These are phyloP conservation scores for Phycodurus eques DNA, from an alignment of 2,113 vertebrate genomes.

Conservation along the genomic window DNA sequence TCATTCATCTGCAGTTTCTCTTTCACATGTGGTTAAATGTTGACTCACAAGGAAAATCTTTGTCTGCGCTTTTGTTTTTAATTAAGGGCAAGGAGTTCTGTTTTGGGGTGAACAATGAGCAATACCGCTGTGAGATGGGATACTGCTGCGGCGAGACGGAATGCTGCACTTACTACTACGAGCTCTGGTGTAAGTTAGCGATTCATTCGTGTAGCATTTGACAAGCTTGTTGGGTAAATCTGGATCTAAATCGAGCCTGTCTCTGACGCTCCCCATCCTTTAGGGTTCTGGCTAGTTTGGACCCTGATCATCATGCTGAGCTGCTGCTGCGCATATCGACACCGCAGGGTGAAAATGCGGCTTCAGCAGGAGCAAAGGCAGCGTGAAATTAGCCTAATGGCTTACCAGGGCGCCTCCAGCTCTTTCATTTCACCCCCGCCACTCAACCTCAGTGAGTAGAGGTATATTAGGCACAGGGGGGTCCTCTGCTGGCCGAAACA, in stretches of 20 bases:
- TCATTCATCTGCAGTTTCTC: neutral
- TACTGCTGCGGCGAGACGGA: slow-evolving; percentile 82
- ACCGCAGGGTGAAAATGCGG: slow-evolving; percentile 80
- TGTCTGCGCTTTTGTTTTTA: slow-evolving; percentile 22
- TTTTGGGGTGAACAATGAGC: slow-evolving; percentile 79
- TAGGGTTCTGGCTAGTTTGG: slow-evolving; percentile 86
- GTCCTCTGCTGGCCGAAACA: too few species aligned
- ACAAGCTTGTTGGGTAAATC: neutral
- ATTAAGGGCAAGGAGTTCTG: slow-evolving; percentile 79
- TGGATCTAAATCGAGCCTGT: neutral
- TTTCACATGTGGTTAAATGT: slow-evolving; percentile 12
- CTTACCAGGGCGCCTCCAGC: slow-evolving; percentile 79
- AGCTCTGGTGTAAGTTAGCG: slow-evolving; percentile 79
- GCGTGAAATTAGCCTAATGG: slow-evolving; percentile 83
- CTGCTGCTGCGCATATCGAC: slow-evolving; percentile 82
- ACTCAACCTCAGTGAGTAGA: slow-evolving; percentile 74
- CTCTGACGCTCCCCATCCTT: neutral
- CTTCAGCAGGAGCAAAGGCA: slow-evolving; percentile 82
- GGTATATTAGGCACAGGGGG: neutral
- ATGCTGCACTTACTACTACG: slow-evolving; percentile 83
- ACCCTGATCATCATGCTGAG: slow-evolving; percentile 82
- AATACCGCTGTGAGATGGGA: slow-evolving; percentile 80
- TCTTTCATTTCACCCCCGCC: slow-evolving; percentile 76
- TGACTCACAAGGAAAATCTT: neutral
- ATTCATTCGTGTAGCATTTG: neutral